Evolutionary conservation across 2,888 invertebrate species (phyloP), one percentile per base, ranked within the genome.

Genomic region (Eilema sororculum): DNA sequence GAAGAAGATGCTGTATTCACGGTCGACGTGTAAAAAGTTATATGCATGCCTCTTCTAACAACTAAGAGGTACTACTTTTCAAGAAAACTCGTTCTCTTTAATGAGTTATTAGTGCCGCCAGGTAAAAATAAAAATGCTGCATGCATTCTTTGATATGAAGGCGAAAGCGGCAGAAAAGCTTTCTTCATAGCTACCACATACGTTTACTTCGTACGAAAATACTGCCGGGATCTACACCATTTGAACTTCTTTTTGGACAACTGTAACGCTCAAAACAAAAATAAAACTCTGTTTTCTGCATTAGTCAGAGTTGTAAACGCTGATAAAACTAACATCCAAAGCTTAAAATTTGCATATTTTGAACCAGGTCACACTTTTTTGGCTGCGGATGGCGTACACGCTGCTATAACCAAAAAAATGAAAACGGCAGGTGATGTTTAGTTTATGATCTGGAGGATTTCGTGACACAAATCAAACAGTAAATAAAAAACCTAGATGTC

Each of bases 361-460:
- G 76, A 78, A 67, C 69, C 69, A 56, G 73, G 80, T 6, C 76
- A 78, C 58, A 77, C 72, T 46, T 78, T 65, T 60, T 78, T 78
- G 78, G 75, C 78, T 68, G 78, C 78, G 63, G 76, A 80, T 65
- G 75, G 75, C 28, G 77, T 80, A 33, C 78, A 80, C 66, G 78
- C 73, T 37, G 72, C 77, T 61, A 77, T 78, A 65, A 71, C 79
- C 6, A 76, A 33, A 33, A 33, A 33, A 33, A 6, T 33, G 30
- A 33, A 33, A 33, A 33, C 30, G 30, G 30, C 30, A 33, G 30
- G 30, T 33, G 30, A 33, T n/a, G n/a, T n/a, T n/a, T n/a, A 33
- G 30, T 33, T 8, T 33, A 33, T 33, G 30, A 33, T 33, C 30
- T 33, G 30, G 30, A 28, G 30, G 30, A 33, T 33, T 33, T 33